Base-by-base conservation (phyloP, 2,888 invertebrate genomes). In the Cremastinae sp. region DNA sequence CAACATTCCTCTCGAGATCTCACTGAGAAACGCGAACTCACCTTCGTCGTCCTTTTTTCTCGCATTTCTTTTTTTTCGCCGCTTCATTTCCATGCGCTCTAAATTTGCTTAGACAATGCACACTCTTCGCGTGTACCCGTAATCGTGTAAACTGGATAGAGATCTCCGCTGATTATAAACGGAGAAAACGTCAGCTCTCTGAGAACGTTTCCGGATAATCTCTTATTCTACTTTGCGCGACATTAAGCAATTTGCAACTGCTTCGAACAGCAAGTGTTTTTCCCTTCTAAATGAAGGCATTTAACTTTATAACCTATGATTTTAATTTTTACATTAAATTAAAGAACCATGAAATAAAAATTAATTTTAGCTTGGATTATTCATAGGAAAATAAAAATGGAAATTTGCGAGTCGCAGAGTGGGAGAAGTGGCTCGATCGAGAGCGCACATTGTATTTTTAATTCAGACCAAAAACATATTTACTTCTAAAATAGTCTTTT, bases 21-120 rank as follows among this genome's bases (percentile, higher is more conserved):
- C n/a, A 45, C 68, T 47, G 56, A 64, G 65, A 61, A 72, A 65
- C 69, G 56, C 28, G 28, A 28, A 28, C 2, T 28, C 28, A 28
- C 28, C 5, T 58, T 66, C 49, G 70, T 73, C 59, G 53, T 66
- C 49, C 69, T 43, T 64, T 71, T 51, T 68, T 64, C 14, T 59
- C 34, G n/a, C 69, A 51, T 58, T 61, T 54, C 47, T 45, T 62
- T 66, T 38, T 45, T 66, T 38, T 53, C 5, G 8, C 54, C 34
- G 61, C 34, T 2, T 34, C 34, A 28, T 51, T 64, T 54, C 47
- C 65, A 53, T 65, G 51, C 28, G 72, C 45, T 41, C 58, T 68
- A 61, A 71, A 66, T 22, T 18, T 28, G 53, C 41, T 38, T 5
- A 75, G 51, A 80, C 79, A 79, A 80, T 79, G 76, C 65, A 36